Percentiles rank a stretch among this genome's conserved stretches.
Evolutionary conservation across 2,113 vertebrate genomes (phyloP).

Genomic region (Ictidomys tridecemlineatus): DNA sequence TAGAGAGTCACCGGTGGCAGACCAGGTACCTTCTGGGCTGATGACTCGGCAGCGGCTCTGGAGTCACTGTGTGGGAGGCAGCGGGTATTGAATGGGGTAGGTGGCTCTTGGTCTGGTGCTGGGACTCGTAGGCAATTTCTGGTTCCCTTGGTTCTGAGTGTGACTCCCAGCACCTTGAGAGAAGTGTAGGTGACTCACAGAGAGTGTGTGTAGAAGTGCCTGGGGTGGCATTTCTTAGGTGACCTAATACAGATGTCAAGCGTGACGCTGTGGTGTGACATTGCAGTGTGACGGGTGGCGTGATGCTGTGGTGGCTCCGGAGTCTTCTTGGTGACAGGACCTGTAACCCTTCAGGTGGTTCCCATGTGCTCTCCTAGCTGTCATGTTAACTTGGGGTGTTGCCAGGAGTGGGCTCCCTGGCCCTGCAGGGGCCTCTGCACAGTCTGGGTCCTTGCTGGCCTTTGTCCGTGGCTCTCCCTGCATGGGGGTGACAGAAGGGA

Average conservation of each 20-base stretch:
- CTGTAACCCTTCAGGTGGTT: too few relatives aligned
- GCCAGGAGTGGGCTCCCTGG: accelerated
- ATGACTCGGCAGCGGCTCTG: conserved; percentile 67
- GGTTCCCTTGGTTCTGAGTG: neutral
- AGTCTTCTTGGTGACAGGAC: too few relatives aligned
- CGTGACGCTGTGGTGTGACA: too few relatives aligned
- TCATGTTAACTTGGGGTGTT: neutral
- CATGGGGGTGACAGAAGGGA: too few relatives aligned
- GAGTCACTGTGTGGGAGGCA: neutral
- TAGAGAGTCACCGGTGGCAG: conserved; percentile 40
- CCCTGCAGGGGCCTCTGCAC: neutral
- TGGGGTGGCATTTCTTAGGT: too few relatives aligned
- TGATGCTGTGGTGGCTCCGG: too few relatives aligned
- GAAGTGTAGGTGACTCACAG: too few relatives aligned
- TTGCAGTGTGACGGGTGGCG: too few relatives aligned
- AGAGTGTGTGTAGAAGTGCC: neutral
- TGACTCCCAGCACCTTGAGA: neutral
- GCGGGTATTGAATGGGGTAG: conserved; percentile 18
- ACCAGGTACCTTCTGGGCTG: neutral
- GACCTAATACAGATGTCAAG: too few relatives aligned
- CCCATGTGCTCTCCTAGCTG: neutral
- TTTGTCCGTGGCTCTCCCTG: neutral
- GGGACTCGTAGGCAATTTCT: neutral
- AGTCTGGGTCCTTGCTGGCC: neutral
- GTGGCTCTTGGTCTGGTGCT: neutral